Base-by-base conservation (phyloP, 2,797 vertebrate species). In the Acanthopagrus latus region DNA sequence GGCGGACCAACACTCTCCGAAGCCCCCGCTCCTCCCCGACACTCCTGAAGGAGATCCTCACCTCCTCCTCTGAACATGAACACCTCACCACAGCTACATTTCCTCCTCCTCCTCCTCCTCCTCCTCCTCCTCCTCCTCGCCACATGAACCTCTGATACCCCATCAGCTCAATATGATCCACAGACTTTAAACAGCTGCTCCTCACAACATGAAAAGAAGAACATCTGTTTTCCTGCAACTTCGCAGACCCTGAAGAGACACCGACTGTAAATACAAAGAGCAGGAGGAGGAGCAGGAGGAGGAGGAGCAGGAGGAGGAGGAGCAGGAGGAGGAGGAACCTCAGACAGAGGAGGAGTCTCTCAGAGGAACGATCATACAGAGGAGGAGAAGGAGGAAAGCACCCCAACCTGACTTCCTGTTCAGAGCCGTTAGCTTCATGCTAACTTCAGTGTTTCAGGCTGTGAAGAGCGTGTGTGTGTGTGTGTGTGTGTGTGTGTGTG, bases 101-200 rank as follows among this genome's bases (percentile, higher is more conserved):
- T 43, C 25, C 25, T 25, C 25, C 25, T 25, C 25, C 25, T 25
- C 25, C 25, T 25, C n/a, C n/a, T n/a, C n/a, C n/a, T n/a, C n/a
- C n/a, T n/a, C n/a, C n/a, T n/a, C n/a, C n/a, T n/a, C 25, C 25
- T 25, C 25, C 25, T 25, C 25, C 25, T 25, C 25, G 29, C 88
- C 88, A 84, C 57, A 78, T 1, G 25, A 44, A 73, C 84, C 76
- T 87, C 81, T 82, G 86, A 54, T 84, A 84, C 3, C 86, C 87
- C 89, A 90, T 90, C 70, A 6, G 9, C 62, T 29, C 75, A 5
- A 25, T 11, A 38, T 2, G 0, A 18, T 9, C 55, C 57, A 11
- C n/a, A 11, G 11, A 21, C 50, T 51, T 47, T 11, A 51, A 21
- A 25, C 17, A 6, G 43, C 46, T n/a, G 27, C n/a, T 9, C 29